phyloP scores from a whole-genome alignment of 2,888 invertebrate species.

The Drosophila ezoana region DNA sequence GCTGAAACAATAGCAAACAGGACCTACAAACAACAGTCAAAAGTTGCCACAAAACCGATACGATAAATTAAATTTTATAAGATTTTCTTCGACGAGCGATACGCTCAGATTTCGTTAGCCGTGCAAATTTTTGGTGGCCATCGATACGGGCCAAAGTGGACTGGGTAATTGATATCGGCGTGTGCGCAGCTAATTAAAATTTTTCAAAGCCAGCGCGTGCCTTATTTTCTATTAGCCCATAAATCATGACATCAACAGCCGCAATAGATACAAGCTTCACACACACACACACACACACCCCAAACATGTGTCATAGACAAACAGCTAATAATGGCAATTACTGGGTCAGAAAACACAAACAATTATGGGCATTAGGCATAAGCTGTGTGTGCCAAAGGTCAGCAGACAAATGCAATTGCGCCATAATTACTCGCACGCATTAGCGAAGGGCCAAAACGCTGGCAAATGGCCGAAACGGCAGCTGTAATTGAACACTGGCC shows the following conservation, averaged over 20 bases:
- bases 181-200: constrained; percentile 71
- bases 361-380: constrained; percentile 47
- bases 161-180: constrained; percentile 61
- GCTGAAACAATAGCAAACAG: constrained; percentile 58
- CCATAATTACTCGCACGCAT: constrained; percentile 44
- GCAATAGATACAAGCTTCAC: constrained; percentile 13
- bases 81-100: constrained; percentile 57
- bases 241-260: constrained; percentile 76
- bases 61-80: constrained; percentile 63
- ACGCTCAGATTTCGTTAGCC: constrained; percentile 42
- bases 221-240: constrained; percentile 34
- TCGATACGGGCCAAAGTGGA: constrained; percentile 41
- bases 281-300: not conserved
- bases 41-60: constrained; percentile 41
- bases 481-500: constrained; percentile 24
- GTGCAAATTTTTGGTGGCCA: constrained; percentile 39
- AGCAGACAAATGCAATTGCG: constrained; percentile 34
- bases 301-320: not conserved
- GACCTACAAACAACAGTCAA: constrained; percentile 38
- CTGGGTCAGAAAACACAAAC: constrained; percentile 51
- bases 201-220: constrained; percentile 63
- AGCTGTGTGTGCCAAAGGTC: constrained; percentile 51
- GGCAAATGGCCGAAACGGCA: constrained; percentile 35
- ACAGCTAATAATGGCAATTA: constrained; percentile 64
- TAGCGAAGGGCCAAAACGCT: constrained; percentile 6